A percentile compares a stretch with the other conserved stretches of the same genome.
Conservation (phyloP, 2,888 invertebrate genomes). For the Eupithecia subumbrata region DNA sequence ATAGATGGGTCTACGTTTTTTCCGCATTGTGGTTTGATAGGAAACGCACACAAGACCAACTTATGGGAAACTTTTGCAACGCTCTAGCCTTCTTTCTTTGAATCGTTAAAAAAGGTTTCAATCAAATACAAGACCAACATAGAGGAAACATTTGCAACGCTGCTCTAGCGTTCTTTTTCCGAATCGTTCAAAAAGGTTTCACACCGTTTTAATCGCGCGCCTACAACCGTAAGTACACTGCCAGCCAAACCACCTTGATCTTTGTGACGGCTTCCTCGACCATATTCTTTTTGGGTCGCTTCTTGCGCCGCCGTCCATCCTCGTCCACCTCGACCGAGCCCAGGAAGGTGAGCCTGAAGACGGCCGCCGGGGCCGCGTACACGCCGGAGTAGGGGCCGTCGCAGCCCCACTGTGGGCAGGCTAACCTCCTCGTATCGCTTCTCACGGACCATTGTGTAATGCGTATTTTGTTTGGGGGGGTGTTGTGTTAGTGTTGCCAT, state of each 20-base stretch:
- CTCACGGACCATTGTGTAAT: constrained; percentile 38
- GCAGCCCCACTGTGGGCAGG: constrained; percentile 72
- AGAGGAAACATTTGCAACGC: neutral
- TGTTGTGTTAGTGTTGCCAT: neutral
- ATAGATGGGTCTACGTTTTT: neutral
- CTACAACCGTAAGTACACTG: constrained; percentile 39
- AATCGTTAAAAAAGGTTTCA: too few species aligned
- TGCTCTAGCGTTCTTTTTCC: neutral
- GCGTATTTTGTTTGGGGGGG: neutral
- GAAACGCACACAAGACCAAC: too few species aligned
- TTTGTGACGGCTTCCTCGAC: constrained; percentile 94
- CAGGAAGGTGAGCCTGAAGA: constrained; percentile 92
- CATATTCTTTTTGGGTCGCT: constrained; percentile 94
- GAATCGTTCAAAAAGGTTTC: neutral
- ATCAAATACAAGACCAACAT: neutral
- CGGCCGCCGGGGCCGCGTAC: constrained; percentile 87
- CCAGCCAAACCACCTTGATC: constrained; percentile 88
- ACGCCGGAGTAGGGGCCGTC: constrained; percentile 79
- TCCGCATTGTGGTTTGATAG: neutral
- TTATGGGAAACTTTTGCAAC: too few species aligned
- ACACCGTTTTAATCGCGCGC: neutral
- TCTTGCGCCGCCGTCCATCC: constrained; percentile 89
- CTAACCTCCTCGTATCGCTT: constrained; percentile 48
- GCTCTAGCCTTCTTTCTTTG: too few species aligned
- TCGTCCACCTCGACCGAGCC: constrained; percentile 94